phyloP scores from a whole-genome alignment of 2,797 vertebrate genomes.

The Meda fulgida region DNA sequence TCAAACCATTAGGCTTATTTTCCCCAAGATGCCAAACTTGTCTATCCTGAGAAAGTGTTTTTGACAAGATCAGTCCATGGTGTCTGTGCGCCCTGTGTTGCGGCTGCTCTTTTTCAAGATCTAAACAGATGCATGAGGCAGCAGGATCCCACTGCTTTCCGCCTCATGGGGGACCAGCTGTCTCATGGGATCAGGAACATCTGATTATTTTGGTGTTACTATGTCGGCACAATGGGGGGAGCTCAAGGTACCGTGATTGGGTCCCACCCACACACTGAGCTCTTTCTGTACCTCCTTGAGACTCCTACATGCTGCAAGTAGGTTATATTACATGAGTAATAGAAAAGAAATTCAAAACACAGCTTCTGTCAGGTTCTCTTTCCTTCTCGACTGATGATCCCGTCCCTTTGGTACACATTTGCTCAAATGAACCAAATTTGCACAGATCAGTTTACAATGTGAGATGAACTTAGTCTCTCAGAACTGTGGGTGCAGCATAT shows the following conservation, averaged over 20 bases:
- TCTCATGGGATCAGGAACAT: slow-evolving; percentile 48
- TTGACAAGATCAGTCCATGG: background rate
- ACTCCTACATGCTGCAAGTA: slow-evolving; percentile 9
- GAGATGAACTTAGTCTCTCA: slow-evolving; percentile 7
- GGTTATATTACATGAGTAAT: slow-evolving; percentile 23
- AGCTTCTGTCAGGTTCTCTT: slow-evolving; percentile 30
- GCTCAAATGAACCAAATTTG: slow-evolving; percentile 63
- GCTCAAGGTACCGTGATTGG: slow-evolving; percentile 65
- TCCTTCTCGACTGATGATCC: slow-evolving; percentile 45
- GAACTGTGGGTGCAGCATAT: slow-evolving; percentile 17
- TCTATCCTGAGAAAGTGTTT: slow-evolving; percentile 17
- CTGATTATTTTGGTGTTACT: slow-evolving; percentile 34
- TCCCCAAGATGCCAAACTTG: background rate
- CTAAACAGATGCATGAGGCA: slow-evolving; percentile 11
- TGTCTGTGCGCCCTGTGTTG: background rate
- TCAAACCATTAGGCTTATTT: slow-evolving; percentile 1
- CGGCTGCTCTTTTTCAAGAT: slow-evolving; percentile 11
- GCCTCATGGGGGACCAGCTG: slow-evolving; percentile 17
- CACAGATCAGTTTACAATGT: slow-evolving; percentile 35
- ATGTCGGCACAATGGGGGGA: slow-evolving; percentile 44
- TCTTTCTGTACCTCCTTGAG: slow-evolving; percentile 62
- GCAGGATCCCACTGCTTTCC: slow-evolving; percentile 17
- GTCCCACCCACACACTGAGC: slow-evolving; percentile 71
- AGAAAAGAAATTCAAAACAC: slow-evolving; percentile 36
- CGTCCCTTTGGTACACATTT: slow-evolving; percentile 38